Evolutionary conservation across 2,113 vertebrate genomes (phyloP), one percentile per base, ranked within the genome.

Genomic region (Oxygymnocypris stewartii): DNA sequence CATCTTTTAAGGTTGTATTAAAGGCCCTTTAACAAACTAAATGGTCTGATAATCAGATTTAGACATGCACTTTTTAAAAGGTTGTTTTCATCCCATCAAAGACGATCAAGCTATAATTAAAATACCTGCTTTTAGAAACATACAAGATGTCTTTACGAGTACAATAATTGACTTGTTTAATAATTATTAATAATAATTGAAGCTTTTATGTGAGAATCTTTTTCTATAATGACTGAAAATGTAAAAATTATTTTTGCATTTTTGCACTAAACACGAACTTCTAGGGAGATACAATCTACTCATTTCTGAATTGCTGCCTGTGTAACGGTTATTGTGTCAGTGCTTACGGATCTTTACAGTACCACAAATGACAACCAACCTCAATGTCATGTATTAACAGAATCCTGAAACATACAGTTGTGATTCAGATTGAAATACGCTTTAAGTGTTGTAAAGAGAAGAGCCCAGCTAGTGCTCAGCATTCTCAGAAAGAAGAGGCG

Each of bases 401-500:
- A 47, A 23, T 78, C 51, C 28, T 9, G 14, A 42, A 44, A 77
- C 63, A 25, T 65, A 57, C 54, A 79, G 1, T 74, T 54, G 88
- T 28, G 63, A 73, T 44, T 51, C 25, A 2, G 14, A 47, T 81
- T 31, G 76, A 80, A 73, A 25, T 31, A 63, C 0, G 11, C 49
- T 65, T 65, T 31, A 47, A 61, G 59, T n/a, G 65, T 16, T 2
- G 14, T 14, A 20, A 23, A 37, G 12, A 28, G 49, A 20, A 49
- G 13, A 12, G 75, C 75, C 51, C 31, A 28, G 82, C 80, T 85
- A 81, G 9, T 89, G 80, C 4, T 47, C 28, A 5, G 31, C 28
- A 31, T 90, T 90, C 86, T 90, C 91, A 47, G 90, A 35, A 2
- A 89, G 87, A 85, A 85, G 13, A 28, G 9, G 69, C 4, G 81